Conservation (phyloP, 2,113 vertebrate species). For the Taxidea taxus region DNA sequence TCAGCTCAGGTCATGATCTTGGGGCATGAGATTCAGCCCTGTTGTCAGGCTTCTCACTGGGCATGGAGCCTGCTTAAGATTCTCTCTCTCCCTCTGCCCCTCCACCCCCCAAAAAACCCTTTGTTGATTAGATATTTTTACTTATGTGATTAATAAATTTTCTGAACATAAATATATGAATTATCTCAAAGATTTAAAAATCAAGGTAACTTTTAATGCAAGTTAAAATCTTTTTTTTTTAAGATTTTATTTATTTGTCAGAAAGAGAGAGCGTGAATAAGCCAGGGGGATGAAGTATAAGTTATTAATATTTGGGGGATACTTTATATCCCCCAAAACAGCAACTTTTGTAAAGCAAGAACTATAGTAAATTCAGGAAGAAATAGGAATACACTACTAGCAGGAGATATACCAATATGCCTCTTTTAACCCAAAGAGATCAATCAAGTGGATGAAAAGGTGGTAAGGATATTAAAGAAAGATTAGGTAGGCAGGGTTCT, state of each 20-base stretch:
- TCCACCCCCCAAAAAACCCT: not conserved
- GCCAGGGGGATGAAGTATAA: not conserved
- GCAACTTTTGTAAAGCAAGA: not conserved
- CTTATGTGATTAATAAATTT: constrained; percentile 22
- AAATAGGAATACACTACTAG: not conserved
- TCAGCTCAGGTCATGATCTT: not conserved
- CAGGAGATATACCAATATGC: not conserved
- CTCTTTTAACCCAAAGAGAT: not conserved
- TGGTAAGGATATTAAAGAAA: not conserved
- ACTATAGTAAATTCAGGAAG: not conserved
- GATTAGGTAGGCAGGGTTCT: not conserved
- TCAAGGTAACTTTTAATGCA: constrained; percentile 28
- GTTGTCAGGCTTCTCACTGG: not conserved
- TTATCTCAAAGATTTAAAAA: constrained; percentile 31
- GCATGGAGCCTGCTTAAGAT: not conserved
- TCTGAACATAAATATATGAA: constrained; percentile 4
- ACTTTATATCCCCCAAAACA: not conserved
- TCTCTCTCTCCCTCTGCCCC: not conserved
- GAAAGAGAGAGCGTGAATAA: too few relatives aligned
- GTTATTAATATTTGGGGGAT: not conserved
- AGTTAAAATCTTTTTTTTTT: not conserved
- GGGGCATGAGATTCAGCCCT: not conserved
- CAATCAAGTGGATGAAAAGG: not conserved
- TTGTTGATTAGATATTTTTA: not conserved
- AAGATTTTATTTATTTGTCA: too few relatives aligned